phyloP scores from a whole-genome alignment of 2,888 invertebrate species.

The Trissolcus brochymenae region DNA sequence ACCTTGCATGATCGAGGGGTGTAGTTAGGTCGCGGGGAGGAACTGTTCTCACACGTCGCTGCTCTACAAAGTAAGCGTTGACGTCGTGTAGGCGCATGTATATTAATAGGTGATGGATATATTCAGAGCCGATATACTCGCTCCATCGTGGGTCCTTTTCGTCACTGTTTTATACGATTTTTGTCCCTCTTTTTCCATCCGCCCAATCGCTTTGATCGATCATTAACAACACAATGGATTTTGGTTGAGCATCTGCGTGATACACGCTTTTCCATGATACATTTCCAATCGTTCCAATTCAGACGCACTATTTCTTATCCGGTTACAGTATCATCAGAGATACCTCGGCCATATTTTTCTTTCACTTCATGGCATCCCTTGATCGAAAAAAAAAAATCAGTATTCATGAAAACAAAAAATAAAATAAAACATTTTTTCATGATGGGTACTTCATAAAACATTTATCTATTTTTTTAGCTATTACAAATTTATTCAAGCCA shows the following conservation, averaged over 20 bases:
- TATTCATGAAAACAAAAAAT: too few relatives aligned
- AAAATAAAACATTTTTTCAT: too few relatives aligned
- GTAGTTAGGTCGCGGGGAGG: constrained; percentile 47
- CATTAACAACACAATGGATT: constrained; percentile 53
- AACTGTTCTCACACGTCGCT: constrained; percentile 72
- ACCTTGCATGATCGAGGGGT: constrained; percentile 66
- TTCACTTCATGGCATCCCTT: too few relatives aligned
- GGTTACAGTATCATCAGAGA: too few relatives aligned
- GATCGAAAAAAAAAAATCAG: too few relatives aligned
- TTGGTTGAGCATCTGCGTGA: background rate
- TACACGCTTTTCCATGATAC: too few relatives aligned
- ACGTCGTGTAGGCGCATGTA: constrained; percentile 61
- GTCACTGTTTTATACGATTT: constrained; percentile 51
- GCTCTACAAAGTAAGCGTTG: constrained; percentile 71
- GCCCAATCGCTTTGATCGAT: constrained; percentile 51
- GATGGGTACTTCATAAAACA: too few relatives aligned
- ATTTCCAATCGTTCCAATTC: too few relatives aligned
- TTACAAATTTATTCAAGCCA: too few relatives aligned
- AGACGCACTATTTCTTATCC: too few relatives aligned
- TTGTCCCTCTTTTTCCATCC: constrained; percentile 46
- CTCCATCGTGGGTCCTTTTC: constrained; percentile 41
- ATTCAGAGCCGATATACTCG: constrained; percentile 45
- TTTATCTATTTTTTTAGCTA: too few relatives aligned
- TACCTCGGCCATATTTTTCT: too few relatives aligned
- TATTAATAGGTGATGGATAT: constrained; percentile 67